Conservation (phyloP, 2,888 invertebrate genomes). For the Eilema sororculum region DNA sequence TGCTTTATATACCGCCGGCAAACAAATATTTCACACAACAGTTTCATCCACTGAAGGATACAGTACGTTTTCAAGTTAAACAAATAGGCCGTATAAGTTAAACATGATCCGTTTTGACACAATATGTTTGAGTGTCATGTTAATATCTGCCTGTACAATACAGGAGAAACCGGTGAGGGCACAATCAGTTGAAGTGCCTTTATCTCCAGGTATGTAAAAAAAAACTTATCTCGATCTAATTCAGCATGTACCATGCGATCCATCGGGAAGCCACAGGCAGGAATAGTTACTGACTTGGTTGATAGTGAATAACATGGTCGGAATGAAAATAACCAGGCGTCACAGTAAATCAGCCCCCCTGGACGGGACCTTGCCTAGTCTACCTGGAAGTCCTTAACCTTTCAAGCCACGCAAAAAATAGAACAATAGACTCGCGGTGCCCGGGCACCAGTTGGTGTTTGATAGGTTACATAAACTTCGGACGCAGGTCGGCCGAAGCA, state of each 20-base stretch:
- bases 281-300: background rate
- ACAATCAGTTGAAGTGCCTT: constrained; percentile 67
- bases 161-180: constrained; percentile 63
- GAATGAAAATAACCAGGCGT: background rate
- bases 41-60: constrained; percentile 25
- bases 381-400: too few relatives aligned
- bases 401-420: too few relatives aligned
- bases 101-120: constrained; percentile 56
- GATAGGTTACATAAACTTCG: too few relatives aligned
- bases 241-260: too few relatives aligned
- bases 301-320: background rate
- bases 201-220: constrained; percentile 67
- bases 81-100: background rate
- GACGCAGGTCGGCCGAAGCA: too few relatives aligned
- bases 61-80: constrained; percentile 2
- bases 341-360: too few relatives aligned
- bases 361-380: too few relatives aligned
- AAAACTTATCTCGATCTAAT: too few relatives aligned
- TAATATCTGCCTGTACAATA: constrained; percentile 60
- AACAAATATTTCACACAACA: constrained; percentile 32
- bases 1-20: constrained; percentile 36
- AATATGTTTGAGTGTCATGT: constrained; percentile 52
- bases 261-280: too few relatives aligned
- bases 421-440: too few relatives aligned
- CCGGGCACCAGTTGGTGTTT: too few relatives aligned